Evolutionary conservation across 2,797 vertebrate genomes (phyloP).

Genomic region (Microchirus variegatus): DNA sequence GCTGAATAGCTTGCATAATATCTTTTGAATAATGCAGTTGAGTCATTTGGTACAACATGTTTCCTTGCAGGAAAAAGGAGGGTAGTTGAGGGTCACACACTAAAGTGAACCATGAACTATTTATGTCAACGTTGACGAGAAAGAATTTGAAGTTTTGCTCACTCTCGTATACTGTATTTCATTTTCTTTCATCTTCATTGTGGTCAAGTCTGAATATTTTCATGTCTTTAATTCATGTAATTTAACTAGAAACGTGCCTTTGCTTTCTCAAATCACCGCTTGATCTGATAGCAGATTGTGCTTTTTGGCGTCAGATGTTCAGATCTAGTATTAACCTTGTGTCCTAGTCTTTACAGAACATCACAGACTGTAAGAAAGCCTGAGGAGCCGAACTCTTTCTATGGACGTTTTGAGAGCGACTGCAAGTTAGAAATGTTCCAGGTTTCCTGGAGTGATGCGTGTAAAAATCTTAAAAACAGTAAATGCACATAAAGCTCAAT

Average conservation of each 20-base stretch:
- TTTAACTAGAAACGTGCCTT: not conserved
- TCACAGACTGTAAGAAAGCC: no score
- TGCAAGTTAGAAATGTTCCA: no score
- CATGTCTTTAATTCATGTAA: not conserved
- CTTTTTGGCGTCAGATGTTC: not conserved
- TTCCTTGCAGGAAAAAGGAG: constrained; percentile 40
- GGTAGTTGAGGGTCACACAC: constrained; percentile 41
- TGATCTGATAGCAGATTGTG: not conserved
- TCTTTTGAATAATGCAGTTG: constrained; percentile 60
- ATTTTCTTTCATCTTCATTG: not conserved
- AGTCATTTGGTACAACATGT: constrained; percentile 44
- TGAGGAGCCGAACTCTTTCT: no score
- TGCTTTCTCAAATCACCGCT: not conserved
- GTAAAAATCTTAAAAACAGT: no score
- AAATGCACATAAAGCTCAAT: no score
- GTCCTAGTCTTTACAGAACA: no score
- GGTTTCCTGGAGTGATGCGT: no score
- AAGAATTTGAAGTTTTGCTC: not conserved
- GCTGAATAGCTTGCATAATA: constrained; percentile 56
- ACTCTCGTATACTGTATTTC: not conserved
- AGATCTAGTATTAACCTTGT: not conserved
- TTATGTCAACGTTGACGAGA: constrained; percentile 7
- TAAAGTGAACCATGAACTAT: constrained; percentile 37
- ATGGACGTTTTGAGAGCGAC: no score
- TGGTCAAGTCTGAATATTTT: not conserved